phyloP scores from a whole-genome alignment of 2,888 invertebrate genomes.

The Euplexia lucipara region DNA sequence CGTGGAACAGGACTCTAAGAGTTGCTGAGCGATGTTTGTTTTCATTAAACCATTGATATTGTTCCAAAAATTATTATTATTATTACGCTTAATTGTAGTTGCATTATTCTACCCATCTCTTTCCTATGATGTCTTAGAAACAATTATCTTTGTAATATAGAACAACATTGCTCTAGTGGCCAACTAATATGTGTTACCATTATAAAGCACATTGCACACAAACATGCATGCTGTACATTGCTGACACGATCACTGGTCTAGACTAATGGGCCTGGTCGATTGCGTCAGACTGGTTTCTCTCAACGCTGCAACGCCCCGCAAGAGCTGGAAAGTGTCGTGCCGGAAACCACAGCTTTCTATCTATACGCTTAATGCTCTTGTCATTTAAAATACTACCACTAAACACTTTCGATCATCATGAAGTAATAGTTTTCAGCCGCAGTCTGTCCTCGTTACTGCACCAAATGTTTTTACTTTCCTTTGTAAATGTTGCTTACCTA shows the following conservation, averaged over 20 bases:
- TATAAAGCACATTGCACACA: constrained; percentile 21
- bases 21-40: constrained; percentile 6
- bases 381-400: constrained; percentile 63
- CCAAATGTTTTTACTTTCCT: constrained; percentile 21
- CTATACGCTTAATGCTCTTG: constrained; percentile 67
- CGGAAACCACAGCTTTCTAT: constrained; percentile 84
- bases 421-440: constrained; percentile 41
- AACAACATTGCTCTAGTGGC: constrained; percentile 7
- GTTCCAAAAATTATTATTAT: background rate
- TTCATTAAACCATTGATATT: background rate
- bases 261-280: constrained; percentile 70
- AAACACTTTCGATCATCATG: constrained; percentile 48
- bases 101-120: background rate
- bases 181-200: constrained; percentile 6
- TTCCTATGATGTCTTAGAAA: background rate
- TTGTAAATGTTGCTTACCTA: constrained; percentile 10
- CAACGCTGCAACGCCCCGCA: constrained; percentile 49
- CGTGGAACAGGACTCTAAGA: constrained; percentile 23
- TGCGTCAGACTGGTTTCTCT: constrained; percentile 79
- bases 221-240: constrained; percentile 42
- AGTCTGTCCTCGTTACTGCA: constrained; percentile 13
- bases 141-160: background rate
- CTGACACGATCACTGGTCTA: constrained; percentile 52
- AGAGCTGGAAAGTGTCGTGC: constrained; percentile 78
- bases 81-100: background rate